Conservation (phyloP, 1,140 invertebrate genomes). For the Rhagoletis pomonella region DNA sequence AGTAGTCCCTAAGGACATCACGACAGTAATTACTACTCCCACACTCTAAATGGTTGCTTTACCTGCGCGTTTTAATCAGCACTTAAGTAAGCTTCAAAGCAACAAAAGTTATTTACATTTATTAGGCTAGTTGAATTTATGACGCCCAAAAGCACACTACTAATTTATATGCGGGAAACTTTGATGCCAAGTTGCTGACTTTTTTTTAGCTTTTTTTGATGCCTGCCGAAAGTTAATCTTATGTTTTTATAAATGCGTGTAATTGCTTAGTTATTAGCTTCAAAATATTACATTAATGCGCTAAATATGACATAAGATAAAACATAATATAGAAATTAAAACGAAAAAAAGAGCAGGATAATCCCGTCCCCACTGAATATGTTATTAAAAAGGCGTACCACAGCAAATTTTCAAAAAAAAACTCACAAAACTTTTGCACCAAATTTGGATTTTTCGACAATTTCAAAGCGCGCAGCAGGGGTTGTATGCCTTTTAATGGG, state of each 20-base stretch:
- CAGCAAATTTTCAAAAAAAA: too few relatives aligned
- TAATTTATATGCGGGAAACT: not conserved
- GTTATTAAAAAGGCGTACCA: too few relatives aligned
- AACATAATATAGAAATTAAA: too few relatives aligned
- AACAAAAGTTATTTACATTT: not conserved
- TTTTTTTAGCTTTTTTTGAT: not conserved
- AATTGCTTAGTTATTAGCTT: constrained; percentile 39
- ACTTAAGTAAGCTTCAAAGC: not conserved
- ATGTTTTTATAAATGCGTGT: constrained; percentile 32
- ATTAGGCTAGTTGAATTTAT: not conserved
- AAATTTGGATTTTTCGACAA: constrained; percentile 13
- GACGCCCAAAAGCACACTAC: constrained; percentile 12
- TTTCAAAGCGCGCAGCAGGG: not conserved
- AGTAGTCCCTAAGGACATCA: not conserved
- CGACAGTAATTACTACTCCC: not conserved
- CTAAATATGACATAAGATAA: not conserved
- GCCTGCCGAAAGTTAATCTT: not conserved
- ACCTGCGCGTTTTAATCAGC: not conserved
- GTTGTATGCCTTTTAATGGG: constrained; percentile 1
- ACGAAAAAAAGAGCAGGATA: too few relatives aligned
- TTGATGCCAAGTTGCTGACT: not conserved
- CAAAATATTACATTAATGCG: constrained; percentile 23
- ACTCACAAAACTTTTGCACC: not conserved
- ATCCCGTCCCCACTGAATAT: too few relatives aligned
- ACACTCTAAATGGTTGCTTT: not conserved